phyloP scores from a whole-genome alignment of 1,140 invertebrate genomes.

The Propsilocerus akamusi region DNA sequence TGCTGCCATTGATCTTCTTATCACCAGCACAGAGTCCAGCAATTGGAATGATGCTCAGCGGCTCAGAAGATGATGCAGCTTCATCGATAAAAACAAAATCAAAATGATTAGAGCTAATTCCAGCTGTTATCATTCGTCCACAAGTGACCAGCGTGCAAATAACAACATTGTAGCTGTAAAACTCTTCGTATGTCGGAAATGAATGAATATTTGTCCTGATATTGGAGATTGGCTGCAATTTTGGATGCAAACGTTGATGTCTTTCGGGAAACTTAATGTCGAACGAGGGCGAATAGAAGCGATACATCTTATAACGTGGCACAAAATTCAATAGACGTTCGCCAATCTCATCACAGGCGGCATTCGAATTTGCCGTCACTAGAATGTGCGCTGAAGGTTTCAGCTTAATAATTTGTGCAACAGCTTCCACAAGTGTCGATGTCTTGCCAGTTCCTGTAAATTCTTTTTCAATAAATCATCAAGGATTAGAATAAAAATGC shows the following conservation, averaged over 20 bases:
- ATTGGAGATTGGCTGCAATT: slow-evolving; percentile 18
- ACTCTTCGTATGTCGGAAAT: slow-evolving; percentile 14
- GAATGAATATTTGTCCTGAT: slow-evolving; percentile 13
- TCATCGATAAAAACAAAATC: slow-evolving; percentile 75
- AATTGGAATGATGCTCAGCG: slow-evolving; percentile 50
- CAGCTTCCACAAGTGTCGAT: slow-evolving; percentile 53
- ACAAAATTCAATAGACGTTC: slow-evolving; percentile 28
- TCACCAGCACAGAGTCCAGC: slow-evolving; percentile 20
- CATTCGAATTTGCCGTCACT: slow-evolving; percentile 54
- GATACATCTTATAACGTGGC: too few relatives aligned
- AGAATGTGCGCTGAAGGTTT: slow-evolving; percentile 32
- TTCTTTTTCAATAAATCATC: too few relatives aligned
- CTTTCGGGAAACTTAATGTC: slow-evolving; percentile 22
- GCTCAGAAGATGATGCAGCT: slow-evolving; percentile 64
- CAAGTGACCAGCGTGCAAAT: slow-evolving; percentile 15
- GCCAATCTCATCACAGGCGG: slow-evolving; percentile 55
- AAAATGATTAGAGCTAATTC: slow-evolving; percentile 37
- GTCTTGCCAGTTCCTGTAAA: slow-evolving; percentile 49
- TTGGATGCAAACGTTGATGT: slow-evolving; percentile 16
- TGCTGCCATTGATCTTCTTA: slow-evolving; percentile 22
- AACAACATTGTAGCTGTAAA: slow-evolving; percentile 18
- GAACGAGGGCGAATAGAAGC: slow-evolving; percentile 28
- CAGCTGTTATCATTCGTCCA: slow-evolving; percentile 46
- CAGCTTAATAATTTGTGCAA: slow-evolving; percentile 28
- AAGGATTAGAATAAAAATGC: too few relatives aligned